Conservation (phyloP, 2,113 vertebrate genomes). For the Psilopogon haemacephalus region DNA sequence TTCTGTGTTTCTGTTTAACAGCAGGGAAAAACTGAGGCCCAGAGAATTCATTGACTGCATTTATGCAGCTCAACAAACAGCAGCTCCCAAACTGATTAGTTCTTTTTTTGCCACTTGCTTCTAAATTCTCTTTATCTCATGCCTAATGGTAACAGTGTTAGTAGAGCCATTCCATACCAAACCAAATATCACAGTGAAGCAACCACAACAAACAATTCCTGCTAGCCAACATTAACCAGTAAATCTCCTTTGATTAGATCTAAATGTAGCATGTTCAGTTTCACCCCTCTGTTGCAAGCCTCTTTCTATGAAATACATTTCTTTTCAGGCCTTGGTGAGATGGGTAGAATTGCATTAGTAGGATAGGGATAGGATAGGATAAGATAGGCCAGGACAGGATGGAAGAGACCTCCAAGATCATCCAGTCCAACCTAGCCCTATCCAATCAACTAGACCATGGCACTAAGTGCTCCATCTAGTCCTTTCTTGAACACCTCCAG, state of each 20-base stretch:
- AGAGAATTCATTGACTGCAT: background rate
- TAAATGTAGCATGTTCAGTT: background rate
- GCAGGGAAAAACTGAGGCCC: background rate
- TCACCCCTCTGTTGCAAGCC: background rate
- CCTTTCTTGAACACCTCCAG: too few species aligned
- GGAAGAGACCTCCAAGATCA: too few species aligned
- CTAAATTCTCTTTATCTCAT: background rate
- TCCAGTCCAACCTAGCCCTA: too few species aligned
- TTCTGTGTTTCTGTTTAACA: background rate
- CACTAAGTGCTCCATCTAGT: too few species aligned
- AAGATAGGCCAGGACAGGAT: too few species aligned
- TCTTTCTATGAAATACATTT: background rate
- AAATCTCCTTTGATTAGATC: background rate
- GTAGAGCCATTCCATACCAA: background rate
- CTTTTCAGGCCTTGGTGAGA: background rate
- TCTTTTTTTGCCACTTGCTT: background rate
- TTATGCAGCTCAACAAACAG: background rate
- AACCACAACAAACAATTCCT: background rate
- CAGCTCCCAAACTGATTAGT: background rate
- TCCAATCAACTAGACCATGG: too few species aligned
- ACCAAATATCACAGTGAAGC: background rate
- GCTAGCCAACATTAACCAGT: background rate
- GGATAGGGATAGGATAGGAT: too few species aligned
- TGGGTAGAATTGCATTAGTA: background rate
- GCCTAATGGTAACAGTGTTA: background rate